phyloP scores from a whole-genome alignment of 1,140 invertebrate genomes.

The Euborellia annulipes region DNA sequence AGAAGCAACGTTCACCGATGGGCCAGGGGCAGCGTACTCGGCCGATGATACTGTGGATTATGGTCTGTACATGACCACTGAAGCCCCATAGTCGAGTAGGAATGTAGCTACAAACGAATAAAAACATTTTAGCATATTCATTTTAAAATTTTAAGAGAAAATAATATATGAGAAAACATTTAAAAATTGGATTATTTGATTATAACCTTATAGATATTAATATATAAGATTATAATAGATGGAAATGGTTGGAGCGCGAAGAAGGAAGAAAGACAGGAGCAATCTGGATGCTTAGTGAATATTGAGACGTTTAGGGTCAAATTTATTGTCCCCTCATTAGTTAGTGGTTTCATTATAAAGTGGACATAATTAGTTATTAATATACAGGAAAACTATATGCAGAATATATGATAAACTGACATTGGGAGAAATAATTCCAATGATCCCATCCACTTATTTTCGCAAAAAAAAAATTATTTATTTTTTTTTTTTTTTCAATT shows the following conservation, averaged over 20 bases:
- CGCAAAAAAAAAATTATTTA: too few species aligned
- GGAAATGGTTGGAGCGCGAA: not conserved
- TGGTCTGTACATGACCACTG: constrained; percentile 84
- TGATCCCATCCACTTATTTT: too few species aligned
- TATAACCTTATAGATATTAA: not conserved
- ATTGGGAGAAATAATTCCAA: too few species aligned
- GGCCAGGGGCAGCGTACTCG: constrained; percentile 73
- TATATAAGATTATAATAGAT: not conserved
- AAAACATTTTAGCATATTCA: too few species aligned
- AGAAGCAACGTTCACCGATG: constrained; percentile 57
- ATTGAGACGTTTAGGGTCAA: not conserved
- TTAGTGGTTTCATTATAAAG: too few species aligned
- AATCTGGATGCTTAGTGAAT: not conserved
- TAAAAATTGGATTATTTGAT: not conserved
- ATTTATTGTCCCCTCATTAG: not conserved
- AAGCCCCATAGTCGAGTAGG: constrained; percentile 87
- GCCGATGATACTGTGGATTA: constrained; percentile 77
- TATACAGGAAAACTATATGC: too few species aligned
- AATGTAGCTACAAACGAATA: constrained; percentile 55
- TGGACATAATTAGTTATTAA: too few species aligned
- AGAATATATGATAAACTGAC: too few species aligned
- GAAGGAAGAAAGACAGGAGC: not conserved
- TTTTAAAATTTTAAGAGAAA: not conserved
- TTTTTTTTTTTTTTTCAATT: too few species aligned
- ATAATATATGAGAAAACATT: not conserved